Percentiles rank a stretch among this genome's conserved stretches.
Evolutionary conservation across 2,797 vertebrate species (phyloP).

Genomic region (Anisognathus igniventris): DNA sequence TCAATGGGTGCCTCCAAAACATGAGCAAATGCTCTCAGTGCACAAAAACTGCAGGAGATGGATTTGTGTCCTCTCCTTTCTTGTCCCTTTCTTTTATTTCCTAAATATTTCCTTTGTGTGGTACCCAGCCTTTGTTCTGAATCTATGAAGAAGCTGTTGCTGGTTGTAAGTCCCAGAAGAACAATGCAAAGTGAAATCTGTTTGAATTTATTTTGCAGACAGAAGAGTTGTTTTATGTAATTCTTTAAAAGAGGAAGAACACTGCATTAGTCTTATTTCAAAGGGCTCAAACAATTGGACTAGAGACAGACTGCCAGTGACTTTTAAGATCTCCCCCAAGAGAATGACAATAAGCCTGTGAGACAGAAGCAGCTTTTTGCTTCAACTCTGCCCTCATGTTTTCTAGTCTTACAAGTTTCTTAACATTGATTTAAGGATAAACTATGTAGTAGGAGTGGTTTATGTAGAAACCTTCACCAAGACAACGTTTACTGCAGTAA

Average conservation of each 20-base stretch:
- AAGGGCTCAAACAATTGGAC: background rate
- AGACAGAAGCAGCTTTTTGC: background rate
- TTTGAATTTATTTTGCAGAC: background rate
- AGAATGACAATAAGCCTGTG: background rate
- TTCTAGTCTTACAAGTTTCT: background rate
- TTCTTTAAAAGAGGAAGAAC: background rate
- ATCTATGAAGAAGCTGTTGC: background rate
- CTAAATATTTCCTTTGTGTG: background rate
- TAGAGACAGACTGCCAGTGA: background rate
- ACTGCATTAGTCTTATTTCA: background rate
- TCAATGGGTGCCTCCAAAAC: background rate
- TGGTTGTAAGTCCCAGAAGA: background rate
- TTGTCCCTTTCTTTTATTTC: background rate
- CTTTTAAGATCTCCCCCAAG: background rate
- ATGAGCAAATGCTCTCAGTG: background rate
- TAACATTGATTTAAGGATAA: background rate
- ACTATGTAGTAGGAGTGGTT: background rate
- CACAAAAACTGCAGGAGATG: background rate
- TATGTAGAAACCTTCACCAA: background rate
- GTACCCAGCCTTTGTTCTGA: background rate
- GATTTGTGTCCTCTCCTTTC: background rate
- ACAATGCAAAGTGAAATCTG: background rate
- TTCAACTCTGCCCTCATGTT: background rate
- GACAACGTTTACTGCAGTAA: background rate
- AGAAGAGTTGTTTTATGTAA: background rate